Percentiles rank a stretch among this genome's conserved stretches.
phyloP scores from a whole-genome alignment of 2,888 invertebrate species.

The Rhagonycha fulva region DNA sequence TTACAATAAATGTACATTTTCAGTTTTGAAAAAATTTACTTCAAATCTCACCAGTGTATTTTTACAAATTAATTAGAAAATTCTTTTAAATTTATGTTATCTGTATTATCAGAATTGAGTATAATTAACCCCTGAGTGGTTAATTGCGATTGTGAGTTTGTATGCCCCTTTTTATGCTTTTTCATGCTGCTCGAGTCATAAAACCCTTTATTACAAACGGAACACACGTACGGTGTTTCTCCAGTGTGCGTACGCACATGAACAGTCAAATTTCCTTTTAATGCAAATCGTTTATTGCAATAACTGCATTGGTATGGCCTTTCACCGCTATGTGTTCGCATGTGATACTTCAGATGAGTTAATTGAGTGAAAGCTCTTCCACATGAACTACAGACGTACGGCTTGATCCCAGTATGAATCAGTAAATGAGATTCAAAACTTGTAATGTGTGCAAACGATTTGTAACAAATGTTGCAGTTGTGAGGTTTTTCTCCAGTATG shows the following conservation, averaged over 20 bases:
- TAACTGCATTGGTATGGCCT: slow-evolving; percentile 38
- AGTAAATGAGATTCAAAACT: slow-evolving; percentile 43
- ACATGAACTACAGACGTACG: slow-evolving; percentile 53
- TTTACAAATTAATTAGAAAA: background rate
- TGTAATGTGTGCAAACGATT: slow-evolving; percentile 42
- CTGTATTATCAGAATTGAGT: background rate
- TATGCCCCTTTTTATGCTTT: slow-evolving; percentile 23
- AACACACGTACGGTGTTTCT: slow-evolving; percentile 31
- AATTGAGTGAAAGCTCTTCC: slow-evolving; percentile 45
- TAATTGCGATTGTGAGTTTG: background rate
- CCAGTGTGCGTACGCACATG: slow-evolving; percentile 26
- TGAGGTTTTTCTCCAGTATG: slow-evolving; percentile 44
- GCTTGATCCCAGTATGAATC: slow-evolving; percentile 51
- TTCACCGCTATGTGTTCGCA: slow-evolving; percentile 45
- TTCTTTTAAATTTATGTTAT: background rate
- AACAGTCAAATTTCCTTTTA: slow-evolving; percentile 37
- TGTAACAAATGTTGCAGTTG: slow-evolving; percentile 42
- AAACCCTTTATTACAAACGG: slow-evolving; percentile 30
- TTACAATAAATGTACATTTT: background rate
- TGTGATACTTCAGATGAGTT: slow-evolving; percentile 44
- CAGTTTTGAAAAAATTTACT: background rate
- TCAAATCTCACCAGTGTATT: background rate
- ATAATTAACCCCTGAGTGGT: background rate
- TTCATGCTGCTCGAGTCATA: slow-evolving; percentile 35
- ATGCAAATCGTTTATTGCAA: slow-evolving; percentile 45